A percentile compares a stretch with the other conserved stretches of the same genome.
These are phyloP conservation scores for Kryptolebias marmoratus DNA, from an alignment of 2,113 vertebrate species.

Conservation along the genomic window DNA sequence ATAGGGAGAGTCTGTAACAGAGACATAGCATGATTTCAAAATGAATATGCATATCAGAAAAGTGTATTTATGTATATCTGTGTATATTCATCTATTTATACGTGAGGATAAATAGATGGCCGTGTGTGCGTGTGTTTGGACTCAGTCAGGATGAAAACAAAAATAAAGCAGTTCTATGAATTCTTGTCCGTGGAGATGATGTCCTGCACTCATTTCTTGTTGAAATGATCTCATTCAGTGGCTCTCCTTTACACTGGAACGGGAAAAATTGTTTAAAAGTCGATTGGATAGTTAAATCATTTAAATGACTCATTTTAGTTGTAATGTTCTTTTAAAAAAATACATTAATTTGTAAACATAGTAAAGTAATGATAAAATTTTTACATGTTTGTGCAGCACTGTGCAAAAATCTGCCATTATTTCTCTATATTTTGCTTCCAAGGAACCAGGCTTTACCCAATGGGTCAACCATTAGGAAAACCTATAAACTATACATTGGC, in stretches of 20 bases:
- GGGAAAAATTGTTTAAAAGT: too few species aligned
- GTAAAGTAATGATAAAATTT: too few species aligned
- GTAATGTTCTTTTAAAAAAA: too few species aligned
- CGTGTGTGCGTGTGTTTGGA: slow-evolving; percentile 75
- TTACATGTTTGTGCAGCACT: too few species aligned
- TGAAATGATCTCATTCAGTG: neutral
- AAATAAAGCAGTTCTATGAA: slow-evolving; percentile 82
- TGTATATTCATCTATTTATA: slow-evolving; percentile 83
- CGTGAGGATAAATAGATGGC: slow-evolving; percentile 77
- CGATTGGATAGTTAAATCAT: too few species aligned
- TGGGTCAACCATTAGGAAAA: too few species aligned
- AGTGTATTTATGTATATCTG: slow-evolving; percentile 82
- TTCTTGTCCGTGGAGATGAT: slow-evolving; percentile 57
- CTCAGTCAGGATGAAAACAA: slow-evolving; percentile 72
- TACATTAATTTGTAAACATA: too few species aligned
- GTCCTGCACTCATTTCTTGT: slow-evolving; percentile 17
- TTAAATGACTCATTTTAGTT: too few species aligned
- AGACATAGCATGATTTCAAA: slow-evolving; percentile 81
- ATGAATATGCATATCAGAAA: slow-evolving; percentile 81
- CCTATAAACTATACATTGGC: too few species aligned
- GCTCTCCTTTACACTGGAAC: neutral
- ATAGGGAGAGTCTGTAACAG: slow-evolving; percentile 75
- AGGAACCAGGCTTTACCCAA: too few species aligned
- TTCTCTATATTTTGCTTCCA: too few species aligned
- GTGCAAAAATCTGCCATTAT: too few species aligned